Evolutionary conservation across 1,140 invertebrate species (phyloP).

Genomic region (Planococcus citri): DNA sequence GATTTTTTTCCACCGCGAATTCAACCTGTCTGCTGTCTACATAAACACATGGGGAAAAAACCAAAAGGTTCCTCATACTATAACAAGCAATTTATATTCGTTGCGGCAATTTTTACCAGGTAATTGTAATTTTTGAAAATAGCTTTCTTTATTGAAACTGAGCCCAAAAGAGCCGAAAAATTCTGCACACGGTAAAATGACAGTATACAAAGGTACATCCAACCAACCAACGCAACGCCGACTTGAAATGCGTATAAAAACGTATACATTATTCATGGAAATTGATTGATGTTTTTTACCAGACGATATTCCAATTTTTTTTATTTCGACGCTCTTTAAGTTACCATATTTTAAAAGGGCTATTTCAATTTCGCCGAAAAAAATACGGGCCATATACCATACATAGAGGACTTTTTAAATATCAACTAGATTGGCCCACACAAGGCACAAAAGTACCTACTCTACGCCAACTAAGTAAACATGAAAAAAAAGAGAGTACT

Average conservation of each 20-base stretch:
- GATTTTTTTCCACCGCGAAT: too few relatives aligned
- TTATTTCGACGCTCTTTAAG: neutral
- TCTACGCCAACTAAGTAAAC: too few relatives aligned
- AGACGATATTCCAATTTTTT: neutral
- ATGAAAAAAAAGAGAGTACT: too few relatives aligned
- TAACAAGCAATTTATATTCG: neutral
- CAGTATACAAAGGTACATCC: neutral
- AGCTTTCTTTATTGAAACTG: neutral
- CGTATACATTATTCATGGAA: constrained; percentile 2
- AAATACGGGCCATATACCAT: too few relatives aligned
- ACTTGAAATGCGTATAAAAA: neutral
- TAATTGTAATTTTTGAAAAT: neutral
- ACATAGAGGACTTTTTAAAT: too few relatives aligned
- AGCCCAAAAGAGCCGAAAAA: neutral
- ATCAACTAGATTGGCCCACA: too few relatives aligned
- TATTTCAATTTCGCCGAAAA: neutral
- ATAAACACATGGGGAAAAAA: too few relatives aligned
- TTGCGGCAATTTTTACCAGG: neutral
- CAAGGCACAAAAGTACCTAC: too few relatives aligned
- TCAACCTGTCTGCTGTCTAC: too few relatives aligned
- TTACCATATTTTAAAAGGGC: neutral
- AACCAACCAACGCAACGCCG: neutral
- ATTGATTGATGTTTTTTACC: neutral
- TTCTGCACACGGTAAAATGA: neutral
- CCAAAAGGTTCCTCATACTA: neutral